Base-by-base conservation (phyloP, 2,797 vertebrate genomes). In the Crypturellus tataupa region DNA sequence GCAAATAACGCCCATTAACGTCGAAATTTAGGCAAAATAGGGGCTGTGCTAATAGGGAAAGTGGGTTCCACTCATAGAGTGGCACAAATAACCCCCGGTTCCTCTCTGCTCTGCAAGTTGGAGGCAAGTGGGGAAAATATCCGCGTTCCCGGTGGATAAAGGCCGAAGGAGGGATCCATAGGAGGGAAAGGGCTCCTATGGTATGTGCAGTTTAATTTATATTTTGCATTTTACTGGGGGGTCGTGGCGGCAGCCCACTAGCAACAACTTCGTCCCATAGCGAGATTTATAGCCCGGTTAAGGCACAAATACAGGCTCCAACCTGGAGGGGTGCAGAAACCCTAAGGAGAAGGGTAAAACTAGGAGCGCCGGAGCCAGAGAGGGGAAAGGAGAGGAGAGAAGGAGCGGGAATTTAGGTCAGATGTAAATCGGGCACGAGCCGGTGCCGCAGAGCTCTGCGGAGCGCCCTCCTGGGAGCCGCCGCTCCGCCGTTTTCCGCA, bases 201-300 rank as follows among this genome's bases (percentile, higher is more conserved):
- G 63, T 91, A 73, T 1, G 44, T 96, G 80, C 77, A 85, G 85
- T 93, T 92, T 88, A 96, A 96, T 96, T 95, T 96, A 93, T 96
- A 71, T 95, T 93, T 95, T 94, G 94, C 81, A 77, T 92, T 96
- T 95, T 92, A 97, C 92, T 92, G 86, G 60, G 73, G 68, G 96
- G 95, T 95, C 95, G 88, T 11, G 67, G 91, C 73, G 84, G 91
- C 76, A 96, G 94, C 77, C 82, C 91, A 91, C 87, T 91, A 96
- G 93, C 92, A 94, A 91, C 92, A 97, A 96, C 94, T 91, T 96
- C 92, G 92, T 90, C 94, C 88, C 86, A 77, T 27, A 77, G 80
- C 33, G 86, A 91, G 92, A 97, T 96, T 92, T 95, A 96, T 88
- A 84, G 82, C 82, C 58, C 49, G 85, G 92, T 68, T 93, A 96